These are phyloP conservation scores for Pseudonaja textilis DNA, from an alignment of 2,113 vertebrate genomes.

Conservation along the genomic window DNA sequence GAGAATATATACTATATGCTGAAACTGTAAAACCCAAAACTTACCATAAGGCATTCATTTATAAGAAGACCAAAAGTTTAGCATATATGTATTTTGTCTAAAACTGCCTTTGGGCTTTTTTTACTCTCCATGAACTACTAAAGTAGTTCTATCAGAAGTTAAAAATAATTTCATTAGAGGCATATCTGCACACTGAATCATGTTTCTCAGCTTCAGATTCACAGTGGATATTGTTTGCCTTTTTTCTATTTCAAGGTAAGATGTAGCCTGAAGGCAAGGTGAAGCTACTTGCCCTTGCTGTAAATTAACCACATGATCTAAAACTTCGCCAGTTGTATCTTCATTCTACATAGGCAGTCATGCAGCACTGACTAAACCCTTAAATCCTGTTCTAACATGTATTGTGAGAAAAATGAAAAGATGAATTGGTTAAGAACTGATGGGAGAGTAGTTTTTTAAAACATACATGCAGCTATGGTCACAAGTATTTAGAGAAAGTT, in stretches of 20 bases:
- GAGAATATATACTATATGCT: not conserved
- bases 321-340: not conserved
- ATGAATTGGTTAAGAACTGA: not conserved
- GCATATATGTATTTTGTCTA: not conserved
- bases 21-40: not conserved
- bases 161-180: not conserved
- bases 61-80: too few relatives aligned
- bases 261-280: not conserved
- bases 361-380: not conserved
- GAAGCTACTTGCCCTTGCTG: not conserved
- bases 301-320: conserved; percentile 10
- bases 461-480: not conserved
- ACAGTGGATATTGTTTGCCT: not conserved
- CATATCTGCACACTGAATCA: conserved; percentile 5
- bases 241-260: conserved; percentile 2
- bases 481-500: not conserved
- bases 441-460: not conserved
- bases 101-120: not conserved
- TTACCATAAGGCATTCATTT: not conserved
- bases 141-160: not conserved
- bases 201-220: not conserved
- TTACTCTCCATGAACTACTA: not conserved
- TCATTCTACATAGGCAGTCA: not conserved
- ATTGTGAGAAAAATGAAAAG: not conserved
- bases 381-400: conserved; percentile 11